Evolutionary conservation across 2,797 vertebrate genomes (phyloP).

Genomic region (Cichlasoma orientale): DNA sequence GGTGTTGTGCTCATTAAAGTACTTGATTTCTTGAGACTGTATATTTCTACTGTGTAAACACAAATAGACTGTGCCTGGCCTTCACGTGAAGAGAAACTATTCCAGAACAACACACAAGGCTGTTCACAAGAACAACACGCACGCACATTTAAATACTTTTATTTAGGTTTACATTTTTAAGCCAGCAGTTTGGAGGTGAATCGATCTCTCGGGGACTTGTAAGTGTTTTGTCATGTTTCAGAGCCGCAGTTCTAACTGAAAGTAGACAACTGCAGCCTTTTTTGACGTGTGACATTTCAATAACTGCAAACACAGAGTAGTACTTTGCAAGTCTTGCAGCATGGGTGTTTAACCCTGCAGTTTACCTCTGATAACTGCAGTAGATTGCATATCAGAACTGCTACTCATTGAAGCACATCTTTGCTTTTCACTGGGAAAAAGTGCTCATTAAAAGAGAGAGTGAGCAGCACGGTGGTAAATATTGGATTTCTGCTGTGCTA

Average conservation of each 20-base stretch:
- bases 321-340: background rate
- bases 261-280: background rate
- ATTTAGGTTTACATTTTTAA: background rate
- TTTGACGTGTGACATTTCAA: background rate
- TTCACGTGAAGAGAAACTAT: background rate
- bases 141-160: background rate
- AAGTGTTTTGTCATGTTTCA: constrained; percentile 30
- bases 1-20: background rate
- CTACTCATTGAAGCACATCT: background rate
- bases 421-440: background rate
- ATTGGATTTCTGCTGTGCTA: background rate
- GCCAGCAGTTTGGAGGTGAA: background rate
- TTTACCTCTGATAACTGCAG: background rate
- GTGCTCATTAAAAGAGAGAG: background rate
- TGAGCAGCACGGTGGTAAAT: background rate
- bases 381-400: background rate
- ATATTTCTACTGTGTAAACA: background rate
- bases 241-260: background rate
- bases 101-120: background rate
- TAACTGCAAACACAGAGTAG: background rate
- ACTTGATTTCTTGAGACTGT: background rate
- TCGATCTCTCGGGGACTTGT: background rate
- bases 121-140: background rate
- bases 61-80: background rate
- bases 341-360: background rate